Base-by-base conservation (phyloP, 1,140 invertebrate genomes). In the Calliphora vicina region DNA sequence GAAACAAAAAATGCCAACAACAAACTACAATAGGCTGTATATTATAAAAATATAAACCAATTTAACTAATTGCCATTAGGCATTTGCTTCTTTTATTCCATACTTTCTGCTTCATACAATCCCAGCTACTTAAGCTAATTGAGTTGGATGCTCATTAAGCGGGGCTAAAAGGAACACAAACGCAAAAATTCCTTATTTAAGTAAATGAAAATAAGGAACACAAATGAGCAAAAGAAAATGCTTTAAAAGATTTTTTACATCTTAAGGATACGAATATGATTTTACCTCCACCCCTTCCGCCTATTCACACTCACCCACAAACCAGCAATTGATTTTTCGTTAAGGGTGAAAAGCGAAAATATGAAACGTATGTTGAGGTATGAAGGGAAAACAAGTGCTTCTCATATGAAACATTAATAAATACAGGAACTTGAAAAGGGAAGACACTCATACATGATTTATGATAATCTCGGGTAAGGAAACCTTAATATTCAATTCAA, bases 41-140 rank as follows among this genome's bases (percentile, higher is more conserved):
- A 10, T 23, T 35, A 29, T 35, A 29, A 61, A 82, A 82, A 82
- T 82, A 82, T 82, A 82, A 82, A 82, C 72, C 72, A 82, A 82
- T 82, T 76, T 82, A 76, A 71, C 82, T 82, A 82, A 82, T 82
- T 82, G 82, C 82, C 82, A 82, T 82, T 82, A 82, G 82, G 72
- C 72, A 20, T 43, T 82, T 82, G 35, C 9, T 43, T 23, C n/a
- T 43, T 78, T 43, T 20, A 43, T 43, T 76, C 72, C 25, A 27
- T 27, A 73, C 67, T 25, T 17, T 57, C 17, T 6, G 15, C 12
- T n/a, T 57, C 50, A 17, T 57, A 57, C 6, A 10, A 57, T 57
- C 45, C 1, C 12, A 72, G 81, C 81, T 82, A 73, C 81, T 82
- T 82, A 78, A 45, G 73, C 82, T 82, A 82, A 82, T 82, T 82